Conservation (phyloP, 2,113 vertebrate genomes). For the Empidonax alnorum region DNA sequence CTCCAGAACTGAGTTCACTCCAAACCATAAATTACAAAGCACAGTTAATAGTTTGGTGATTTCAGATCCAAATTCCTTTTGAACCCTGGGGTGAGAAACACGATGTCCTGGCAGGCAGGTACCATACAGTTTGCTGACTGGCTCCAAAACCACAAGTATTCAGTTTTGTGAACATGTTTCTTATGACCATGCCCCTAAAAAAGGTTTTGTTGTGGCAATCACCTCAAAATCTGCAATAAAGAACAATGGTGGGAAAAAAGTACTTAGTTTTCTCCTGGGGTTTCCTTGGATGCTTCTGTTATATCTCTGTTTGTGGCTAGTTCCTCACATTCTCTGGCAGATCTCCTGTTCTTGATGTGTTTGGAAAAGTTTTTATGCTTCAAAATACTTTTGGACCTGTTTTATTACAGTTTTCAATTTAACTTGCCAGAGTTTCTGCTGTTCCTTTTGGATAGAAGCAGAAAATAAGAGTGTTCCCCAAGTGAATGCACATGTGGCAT, state of each 20-base stretch:
- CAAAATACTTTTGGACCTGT: not conserved
- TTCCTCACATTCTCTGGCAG: not conserved
- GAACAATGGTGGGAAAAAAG: not conserved
- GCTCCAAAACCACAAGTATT: not conserved
- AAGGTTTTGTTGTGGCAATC: not conserved
- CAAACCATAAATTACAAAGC: not conserved
- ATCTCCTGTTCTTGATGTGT: not conserved
- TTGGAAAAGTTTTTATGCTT: not conserved
- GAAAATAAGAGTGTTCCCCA: not conserved
- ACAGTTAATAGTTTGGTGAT: not conserved
- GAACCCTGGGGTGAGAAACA: not conserved
- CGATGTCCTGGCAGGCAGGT: not conserved
- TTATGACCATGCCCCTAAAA: not conserved
- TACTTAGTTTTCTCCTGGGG: not conserved
- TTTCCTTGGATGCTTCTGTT: constrained; percentile 3
- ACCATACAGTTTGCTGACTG: not conserved
- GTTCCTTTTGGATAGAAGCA: not conserved
- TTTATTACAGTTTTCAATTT: not conserved
- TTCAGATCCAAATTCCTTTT: not conserved
- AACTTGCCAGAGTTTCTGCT: not conserved
- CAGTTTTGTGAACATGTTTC: not conserved
- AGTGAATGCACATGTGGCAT: not conserved
- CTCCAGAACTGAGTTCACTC: not conserved
- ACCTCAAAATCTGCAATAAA: not conserved
- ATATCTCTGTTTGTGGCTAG: not conserved